Percentiles rank a stretch among this genome's conserved stretches.
Conservation (phyloP, 2,113 vertebrate species). For the Oreotrochilus melanogaster region DNA sequence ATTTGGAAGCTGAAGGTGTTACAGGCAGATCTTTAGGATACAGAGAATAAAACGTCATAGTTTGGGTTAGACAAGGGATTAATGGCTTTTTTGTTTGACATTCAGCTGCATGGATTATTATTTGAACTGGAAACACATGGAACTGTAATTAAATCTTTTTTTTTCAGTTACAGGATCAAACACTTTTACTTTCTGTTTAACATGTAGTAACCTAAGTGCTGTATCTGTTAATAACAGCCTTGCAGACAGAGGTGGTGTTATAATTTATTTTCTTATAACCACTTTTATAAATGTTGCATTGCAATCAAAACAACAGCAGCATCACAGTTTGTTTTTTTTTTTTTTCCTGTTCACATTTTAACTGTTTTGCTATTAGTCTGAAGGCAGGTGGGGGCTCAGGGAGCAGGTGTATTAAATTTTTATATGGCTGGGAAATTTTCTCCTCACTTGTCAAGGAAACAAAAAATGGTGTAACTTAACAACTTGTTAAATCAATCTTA, state of each 20-base stretch:
- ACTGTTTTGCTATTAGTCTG: neutral
- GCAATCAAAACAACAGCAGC: neutral
- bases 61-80: neutral
- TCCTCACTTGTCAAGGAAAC: neutral
- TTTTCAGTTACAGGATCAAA: neutral
- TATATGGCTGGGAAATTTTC: neutral
- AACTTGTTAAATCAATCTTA: constrained; percentile 3
- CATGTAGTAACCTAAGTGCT: neutral
- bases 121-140: neutral
- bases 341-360: neutral
- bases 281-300: neutral
- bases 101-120: neutral
- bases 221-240: neutral
- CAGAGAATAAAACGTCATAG: neutral
- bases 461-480: neutral
- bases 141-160: neutral
- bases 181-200: neutral
- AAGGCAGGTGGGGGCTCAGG: neutral
- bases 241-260: neutral
- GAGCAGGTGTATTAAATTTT: neutral
- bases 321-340: neutral
- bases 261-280: neutral
- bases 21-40: neutral
- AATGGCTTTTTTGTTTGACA: neutral
- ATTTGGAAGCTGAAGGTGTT: neutral